Percentiles rank a stretch among this genome's conserved stretches.
Conservation (phyloP, 2,797 vertebrate genomes). For the Urocyon cinereoargenteus region DNA sequence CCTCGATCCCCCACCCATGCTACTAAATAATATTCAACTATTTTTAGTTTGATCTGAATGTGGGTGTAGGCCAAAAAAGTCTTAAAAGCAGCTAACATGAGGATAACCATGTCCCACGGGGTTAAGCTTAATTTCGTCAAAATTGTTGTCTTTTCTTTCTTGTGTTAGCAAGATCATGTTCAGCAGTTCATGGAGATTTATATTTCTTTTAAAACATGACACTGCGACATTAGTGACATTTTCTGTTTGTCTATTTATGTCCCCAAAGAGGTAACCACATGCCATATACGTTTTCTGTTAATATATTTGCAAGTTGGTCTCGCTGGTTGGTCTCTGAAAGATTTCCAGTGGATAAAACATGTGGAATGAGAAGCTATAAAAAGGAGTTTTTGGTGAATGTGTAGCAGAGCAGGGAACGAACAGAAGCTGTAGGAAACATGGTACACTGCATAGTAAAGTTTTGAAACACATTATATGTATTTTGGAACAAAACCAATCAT, state of each 20-base stretch:
- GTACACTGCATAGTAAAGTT: neutral
- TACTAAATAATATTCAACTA: constrained; percentile 8
- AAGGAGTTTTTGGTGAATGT: neutral
- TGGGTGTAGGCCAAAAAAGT: neutral
- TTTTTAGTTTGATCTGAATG: constrained; percentile 43
- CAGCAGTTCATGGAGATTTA: constrained; percentile 52
- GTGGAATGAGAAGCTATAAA: constrained; percentile 40
- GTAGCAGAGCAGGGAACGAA: neutral
- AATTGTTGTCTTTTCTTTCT: constrained; percentile 66
- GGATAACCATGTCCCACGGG: neutral
- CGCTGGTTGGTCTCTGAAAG: constrained; percentile 52
- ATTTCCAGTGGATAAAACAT: constrained; percentile 52
- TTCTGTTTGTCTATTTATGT: constrained; percentile 74
- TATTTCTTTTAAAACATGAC: constrained; percentile 69
- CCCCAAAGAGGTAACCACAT: constrained; percentile 57
- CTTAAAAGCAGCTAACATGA: constrained; percentile 13
- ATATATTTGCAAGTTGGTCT: constrained; percentile 53
- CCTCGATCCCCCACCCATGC: neutral
- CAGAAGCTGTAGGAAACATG: neutral
- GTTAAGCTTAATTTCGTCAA: constrained; percentile 72
- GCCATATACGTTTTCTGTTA: constrained; percentile 53
- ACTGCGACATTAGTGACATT: constrained; percentile 71
- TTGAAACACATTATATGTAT: neutral
- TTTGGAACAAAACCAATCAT: constrained; percentile 46
- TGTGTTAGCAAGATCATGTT: constrained; percentile 61